Evolutionary conservation across 2,113 vertebrate genomes (phyloP).

Genomic region (Ploceus nigricollis): DNA sequence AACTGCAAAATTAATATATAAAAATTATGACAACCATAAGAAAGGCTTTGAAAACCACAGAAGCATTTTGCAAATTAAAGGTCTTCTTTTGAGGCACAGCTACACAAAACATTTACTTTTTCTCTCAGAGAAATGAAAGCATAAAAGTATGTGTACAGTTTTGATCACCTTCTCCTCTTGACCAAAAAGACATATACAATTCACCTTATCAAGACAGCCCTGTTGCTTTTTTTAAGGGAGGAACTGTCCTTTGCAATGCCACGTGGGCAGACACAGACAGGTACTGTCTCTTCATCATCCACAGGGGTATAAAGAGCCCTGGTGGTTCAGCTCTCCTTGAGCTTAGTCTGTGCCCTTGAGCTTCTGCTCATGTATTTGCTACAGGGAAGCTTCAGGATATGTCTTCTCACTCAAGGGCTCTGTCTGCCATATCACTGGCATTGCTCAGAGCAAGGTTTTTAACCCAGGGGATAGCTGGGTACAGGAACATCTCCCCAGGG

Average conservation of each 20-base stretch:
- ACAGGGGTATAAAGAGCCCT: neutral
- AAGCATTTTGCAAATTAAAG: neutral
- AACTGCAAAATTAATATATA: neutral
- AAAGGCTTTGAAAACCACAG: neutral
- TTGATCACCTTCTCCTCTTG: neutral
- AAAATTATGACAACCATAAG: neutral
- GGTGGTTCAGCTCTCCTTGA: neutral
- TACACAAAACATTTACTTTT: neutral
- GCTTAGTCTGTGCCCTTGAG: neutral
- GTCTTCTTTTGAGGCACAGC: neutral
- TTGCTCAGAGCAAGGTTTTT: neutral
- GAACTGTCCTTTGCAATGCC: neutral
- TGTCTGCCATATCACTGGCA: neutral
- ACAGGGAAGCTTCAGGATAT: neutral
- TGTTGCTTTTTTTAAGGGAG: neutral
- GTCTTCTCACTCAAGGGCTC: neutral
- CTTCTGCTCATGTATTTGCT: neutral
- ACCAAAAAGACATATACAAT: neutral
- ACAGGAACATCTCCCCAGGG: neutral
- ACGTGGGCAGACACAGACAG: rapidly evolving
- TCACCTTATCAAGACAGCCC: neutral
- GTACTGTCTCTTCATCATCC: neutral
- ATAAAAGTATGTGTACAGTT: neutral
- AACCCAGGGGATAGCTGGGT: neutral
- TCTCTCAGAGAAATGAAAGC: neutral